Percentiles rank a stretch among this genome's conserved stretches.
These are phyloP conservation scores for Venustaconcha ellipsiformis DNA, from an alignment of 1,140 invertebrate genomes.

Conservation along the genomic window DNA sequence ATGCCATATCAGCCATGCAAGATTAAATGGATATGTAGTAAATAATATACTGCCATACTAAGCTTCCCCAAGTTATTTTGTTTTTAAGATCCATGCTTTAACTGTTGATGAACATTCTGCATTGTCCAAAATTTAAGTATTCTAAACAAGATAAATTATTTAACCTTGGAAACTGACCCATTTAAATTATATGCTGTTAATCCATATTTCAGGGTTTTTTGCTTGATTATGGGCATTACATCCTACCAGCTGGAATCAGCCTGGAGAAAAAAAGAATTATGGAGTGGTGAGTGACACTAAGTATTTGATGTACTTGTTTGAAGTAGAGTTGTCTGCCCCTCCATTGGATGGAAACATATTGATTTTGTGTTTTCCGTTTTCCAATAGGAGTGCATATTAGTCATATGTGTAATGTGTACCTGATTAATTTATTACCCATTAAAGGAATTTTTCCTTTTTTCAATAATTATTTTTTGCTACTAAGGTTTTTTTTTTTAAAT, in stretches of 20 bases:
- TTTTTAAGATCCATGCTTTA: no score
- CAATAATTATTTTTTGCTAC: no score
- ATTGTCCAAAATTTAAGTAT: no score
- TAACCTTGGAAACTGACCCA: no score
- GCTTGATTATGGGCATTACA: conserved; percentile 54
- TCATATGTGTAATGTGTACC: neutral
- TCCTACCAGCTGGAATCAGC: conserved; percentile 66
- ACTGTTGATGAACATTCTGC: no score
- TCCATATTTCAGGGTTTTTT: conserved; percentile 38
- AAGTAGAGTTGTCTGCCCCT: neutral
- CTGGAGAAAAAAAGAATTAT: conserved; percentile 56
- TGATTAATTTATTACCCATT: neutral
- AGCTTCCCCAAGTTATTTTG: no score
- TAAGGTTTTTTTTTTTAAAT: no score
- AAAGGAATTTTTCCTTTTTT: no score
- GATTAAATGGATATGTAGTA: no score
- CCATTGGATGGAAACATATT: neutral
- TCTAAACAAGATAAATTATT: no score
- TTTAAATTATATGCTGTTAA: neutral
- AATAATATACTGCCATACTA: no score
- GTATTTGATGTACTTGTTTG: neutral
- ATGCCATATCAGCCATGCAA: no score
- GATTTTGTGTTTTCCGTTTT: neutral
- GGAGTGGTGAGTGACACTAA: conserved; percentile 53
- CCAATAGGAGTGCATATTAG: neutral